phyloP scores from a whole-genome alignment of 2,888 invertebrate genomes.

The Trypoxylon attenuatum region DNA sequence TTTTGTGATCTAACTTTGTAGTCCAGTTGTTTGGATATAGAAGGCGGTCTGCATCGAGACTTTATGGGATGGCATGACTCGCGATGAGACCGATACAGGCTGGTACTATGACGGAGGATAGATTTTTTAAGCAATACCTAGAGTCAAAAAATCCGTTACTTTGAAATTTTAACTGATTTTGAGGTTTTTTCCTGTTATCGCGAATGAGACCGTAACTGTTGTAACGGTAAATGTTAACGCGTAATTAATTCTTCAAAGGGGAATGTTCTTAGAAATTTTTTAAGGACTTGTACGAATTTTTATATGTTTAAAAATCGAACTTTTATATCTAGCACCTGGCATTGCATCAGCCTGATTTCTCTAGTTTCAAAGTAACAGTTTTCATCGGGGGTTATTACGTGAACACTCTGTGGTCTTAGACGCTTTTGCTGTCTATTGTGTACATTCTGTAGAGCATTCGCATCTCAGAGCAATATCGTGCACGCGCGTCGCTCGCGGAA shows the following conservation, averaged over 20 bases:
- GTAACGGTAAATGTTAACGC: slow-evolving; percentile 24
- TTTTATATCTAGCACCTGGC: slow-evolving; percentile 53
- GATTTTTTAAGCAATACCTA: slow-evolving; percentile 37
- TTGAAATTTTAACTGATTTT: slow-evolving; percentile 31
- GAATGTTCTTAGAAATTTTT: slow-evolving; percentile 48
- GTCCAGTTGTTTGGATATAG: slow-evolving; percentile 60
- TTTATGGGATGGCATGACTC: slow-evolving; percentile 55
- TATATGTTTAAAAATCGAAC: slow-evolving; percentile 51
- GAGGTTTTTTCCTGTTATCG: slow-evolving; percentile 37
- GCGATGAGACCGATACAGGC: slow-evolving; percentile 53
- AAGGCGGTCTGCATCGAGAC: slow-evolving; percentile 56
- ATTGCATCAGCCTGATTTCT: slow-evolving; percentile 62
- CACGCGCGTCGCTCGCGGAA: slow-evolving; percentile 47
- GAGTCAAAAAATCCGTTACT: no score
- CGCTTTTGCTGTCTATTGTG: slow-evolving; percentile 64
- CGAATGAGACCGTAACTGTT: slow-evolving; percentile 15
- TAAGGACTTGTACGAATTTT: slow-evolving; percentile 56
- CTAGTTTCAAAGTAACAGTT: slow-evolving; percentile 47
- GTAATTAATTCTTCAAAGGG: slow-evolving; percentile 47
- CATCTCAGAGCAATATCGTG: slow-evolving; percentile 54
- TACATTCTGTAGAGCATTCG: slow-evolving; percentile 62
- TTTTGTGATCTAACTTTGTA: slow-evolving; percentile 81
- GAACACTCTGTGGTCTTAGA: slow-evolving; percentile 62
- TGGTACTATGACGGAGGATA: slow-evolving; percentile 57
- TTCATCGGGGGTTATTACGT: slow-evolving; percentile 45